These are phyloP conservation scores for Stichodactyla mertensii DNA, from an alignment of 64 coral and sea anemone genomes.

Conservation along the genomic window DNA sequence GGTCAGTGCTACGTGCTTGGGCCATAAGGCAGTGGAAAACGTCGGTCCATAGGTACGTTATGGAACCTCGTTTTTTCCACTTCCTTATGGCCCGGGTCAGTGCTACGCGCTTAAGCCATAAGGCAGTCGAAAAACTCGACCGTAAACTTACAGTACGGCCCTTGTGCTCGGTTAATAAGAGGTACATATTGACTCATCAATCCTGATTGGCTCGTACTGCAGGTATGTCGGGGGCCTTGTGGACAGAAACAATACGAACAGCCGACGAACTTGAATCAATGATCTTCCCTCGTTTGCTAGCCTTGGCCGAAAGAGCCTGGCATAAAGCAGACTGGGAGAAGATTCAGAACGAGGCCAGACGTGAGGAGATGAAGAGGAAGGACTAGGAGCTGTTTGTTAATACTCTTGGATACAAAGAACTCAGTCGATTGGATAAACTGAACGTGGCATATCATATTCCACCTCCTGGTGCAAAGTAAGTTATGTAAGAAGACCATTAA, in stretches of 20 bases:
- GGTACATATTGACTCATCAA: not conserved
- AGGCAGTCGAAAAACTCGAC: too few relatives aligned
- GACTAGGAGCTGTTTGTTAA: conserved; percentile 65
- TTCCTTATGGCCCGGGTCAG: too few relatives aligned
- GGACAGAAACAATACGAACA: conserved; percentile 64
- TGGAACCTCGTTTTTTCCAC: too few relatives aligned
- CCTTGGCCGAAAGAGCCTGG: conserved; percentile 67
- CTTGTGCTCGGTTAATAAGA: not conserved
- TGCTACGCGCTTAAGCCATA: too few relatives aligned
- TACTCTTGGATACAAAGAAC: conserved; percentile 57
- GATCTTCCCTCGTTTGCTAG: conserved; percentile 50
- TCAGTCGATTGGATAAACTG: conserved; percentile 49
- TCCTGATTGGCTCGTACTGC: not conserved
- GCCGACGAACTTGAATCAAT: conserved; percentile 38
- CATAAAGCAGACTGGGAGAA: conserved; percentile 67
- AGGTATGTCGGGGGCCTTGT: conserved; percentile 54
- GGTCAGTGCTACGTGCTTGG: too few relatives aligned
- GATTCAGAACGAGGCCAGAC: not conserved
- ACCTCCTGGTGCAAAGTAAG: conserved; percentile 51
- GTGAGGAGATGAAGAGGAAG: not conserved
- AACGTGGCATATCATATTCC: conserved; percentile 45
- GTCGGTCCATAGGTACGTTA: too few relatives aligned
- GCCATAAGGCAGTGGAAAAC: too few relatives aligned
- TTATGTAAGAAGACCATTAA: not conserved
- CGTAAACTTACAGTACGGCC: too few relatives aligned